Evolutionary conservation across 2,797 vertebrate genomes (phyloP).

Genomic region (Oceanodroma leucorhoa): DNA sequence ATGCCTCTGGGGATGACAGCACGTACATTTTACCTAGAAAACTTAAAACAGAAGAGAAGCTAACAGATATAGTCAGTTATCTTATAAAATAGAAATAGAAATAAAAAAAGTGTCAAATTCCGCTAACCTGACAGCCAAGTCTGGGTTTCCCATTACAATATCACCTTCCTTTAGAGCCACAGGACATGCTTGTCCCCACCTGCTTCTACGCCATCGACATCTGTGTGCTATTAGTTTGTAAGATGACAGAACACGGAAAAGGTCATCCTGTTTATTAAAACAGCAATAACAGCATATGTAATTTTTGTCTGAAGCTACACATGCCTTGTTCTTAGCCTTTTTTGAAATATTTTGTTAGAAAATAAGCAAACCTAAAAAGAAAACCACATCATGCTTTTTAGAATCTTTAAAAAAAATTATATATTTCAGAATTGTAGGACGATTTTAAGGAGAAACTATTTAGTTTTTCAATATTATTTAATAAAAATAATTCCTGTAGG

Average conservation of each 20-base stretch:
- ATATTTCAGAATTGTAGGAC: background rate
- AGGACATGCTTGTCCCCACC: conserved; percentile 87
- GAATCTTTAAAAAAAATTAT: background rate
- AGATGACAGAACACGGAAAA: conserved; percentile 78
- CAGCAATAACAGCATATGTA: background rate
- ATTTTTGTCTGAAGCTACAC: background rate
- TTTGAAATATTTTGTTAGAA: background rate
- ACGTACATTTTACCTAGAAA: conserved; percentile 93
- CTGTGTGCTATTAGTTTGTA: conserved; percentile 77
- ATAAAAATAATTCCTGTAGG: background rate
- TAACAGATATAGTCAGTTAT: background rate
- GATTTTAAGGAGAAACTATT: background rate
- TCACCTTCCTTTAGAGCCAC: conserved; percentile 87
- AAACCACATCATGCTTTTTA: background rate
- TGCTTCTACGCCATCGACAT: conserved; percentile 88
- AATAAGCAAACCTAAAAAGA: background rate
- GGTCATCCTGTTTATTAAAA: conserved; percentile 79
- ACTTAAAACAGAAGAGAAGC: conserved; percentile 69
- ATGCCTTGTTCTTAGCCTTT: background rate
- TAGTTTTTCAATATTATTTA: background rate
- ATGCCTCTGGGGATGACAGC: conserved; percentile 83
- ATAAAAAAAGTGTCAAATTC: background rate
- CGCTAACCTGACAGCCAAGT: conserved; percentile 87
- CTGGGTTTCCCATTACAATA: conserved; percentile 77
- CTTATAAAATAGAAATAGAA: background rate